A percentile compares a stretch with the other conserved stretches of the same genome.
Evolutionary conservation across 2,113 vertebrate species (phyloP).

Genomic region (Channa argus): DNA sequence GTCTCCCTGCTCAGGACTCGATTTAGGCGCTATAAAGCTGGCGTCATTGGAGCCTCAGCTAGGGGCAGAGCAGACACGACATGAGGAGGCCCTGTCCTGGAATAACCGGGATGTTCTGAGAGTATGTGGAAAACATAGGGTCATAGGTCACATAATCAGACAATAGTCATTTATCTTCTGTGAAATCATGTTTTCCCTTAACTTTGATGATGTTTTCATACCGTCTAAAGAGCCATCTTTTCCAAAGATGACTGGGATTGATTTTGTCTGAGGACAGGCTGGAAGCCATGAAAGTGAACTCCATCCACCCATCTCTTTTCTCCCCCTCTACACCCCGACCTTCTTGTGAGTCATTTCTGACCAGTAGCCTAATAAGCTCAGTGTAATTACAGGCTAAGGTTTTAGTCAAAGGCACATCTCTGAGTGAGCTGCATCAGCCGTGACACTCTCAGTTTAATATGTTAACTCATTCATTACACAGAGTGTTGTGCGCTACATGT

Average conservation of each 20-base stretch:
- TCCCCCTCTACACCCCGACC: slow-evolving; percentile 47
- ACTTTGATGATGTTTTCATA: slow-evolving; percentile 46
- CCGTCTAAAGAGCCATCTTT: slow-evolving; percentile 13
- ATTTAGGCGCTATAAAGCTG: slow-evolving; percentile 61
- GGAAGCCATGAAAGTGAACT: slow-evolving; percentile 63
- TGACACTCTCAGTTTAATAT: slow-evolving; percentile 55
- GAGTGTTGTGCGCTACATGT: slow-evolving; percentile 20
- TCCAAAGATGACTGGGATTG: slow-evolving; percentile 57
- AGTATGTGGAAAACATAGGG: slow-evolving; percentile 48
- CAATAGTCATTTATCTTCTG: slow-evolving; percentile 61
- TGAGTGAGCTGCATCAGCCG: slow-evolving; percentile 62
- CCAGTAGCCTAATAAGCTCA: slow-evolving; percentile 73
- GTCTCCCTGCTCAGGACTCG: slow-evolving; percentile 54
- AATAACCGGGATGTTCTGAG: slow-evolving; percentile 54
- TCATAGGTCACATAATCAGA: slow-evolving; percentile 59
- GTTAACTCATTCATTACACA: slow-evolving; percentile 50
- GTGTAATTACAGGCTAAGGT: slow-evolving; percentile 76
- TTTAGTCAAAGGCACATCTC: slow-evolving; percentile 63
- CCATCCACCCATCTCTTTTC: slow-evolving; percentile 42
- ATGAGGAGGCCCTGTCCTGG: slow-evolving; percentile 48
- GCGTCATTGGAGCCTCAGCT: slow-evolving; percentile 54
- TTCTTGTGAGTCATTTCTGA: slow-evolving; percentile 75
- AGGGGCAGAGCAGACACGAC: slow-evolving; percentile 46
- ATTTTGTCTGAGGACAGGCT: slow-evolving; percentile 61
- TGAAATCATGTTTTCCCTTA: slow-evolving; percentile 44